Base-by-base conservation (phyloP, 2,113 vertebrate genomes). In the Psilopsiagon aymara region DNA sequence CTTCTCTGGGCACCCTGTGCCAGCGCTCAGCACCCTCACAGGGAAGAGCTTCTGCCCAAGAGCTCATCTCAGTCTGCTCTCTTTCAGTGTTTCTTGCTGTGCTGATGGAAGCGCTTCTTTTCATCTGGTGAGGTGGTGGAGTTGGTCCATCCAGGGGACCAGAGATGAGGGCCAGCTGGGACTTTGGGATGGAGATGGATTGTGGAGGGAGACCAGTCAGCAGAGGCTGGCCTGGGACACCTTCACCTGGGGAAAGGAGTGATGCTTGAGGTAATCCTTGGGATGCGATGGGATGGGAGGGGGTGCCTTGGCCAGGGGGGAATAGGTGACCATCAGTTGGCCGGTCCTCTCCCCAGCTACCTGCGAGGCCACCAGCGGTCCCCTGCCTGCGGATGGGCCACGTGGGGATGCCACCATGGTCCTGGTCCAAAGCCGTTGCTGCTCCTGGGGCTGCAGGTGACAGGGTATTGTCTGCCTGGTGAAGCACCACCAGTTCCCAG, bases 401-500 rank as follows among this genome's bases (percentile, higher is more conserved):
- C 13, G 2, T 0, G 13, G 86, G 51, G 69, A 43, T 20, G 62
- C 5, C 1, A 0, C 49, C 24, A 23, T 4, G 5, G 2, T 49
- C 9, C 24, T 1, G 2, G 11, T 12, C 66, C n/a, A 2, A 41
- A 27, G 2, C 57, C 43, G 0, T 2, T 1, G 31, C 11, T 24
- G 33, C 6, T 35, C 9, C 57, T 59, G 11, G 85, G 68, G 82
- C 59, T 23, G 17, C 19, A 47, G 88, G 85, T 55, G 87, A 82
- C 2, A 7, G 86, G 82, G 44, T 59, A 29, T 57, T 82, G 80
- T 46, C 47, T 31, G 25, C 70, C 49, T 2, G 10, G 35, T 6
- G 84, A 35, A 78, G 82, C 85, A 24, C 88, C 94, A 95, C 92
- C 97, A 97, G 96, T 97, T 98, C 96, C 92, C 52, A 79, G 96